These are phyloP conservation scores for Sebastes cheni DNA, from an alignment of 2,797 vertebrate genomes.

Conservation along the genomic window DNA sequence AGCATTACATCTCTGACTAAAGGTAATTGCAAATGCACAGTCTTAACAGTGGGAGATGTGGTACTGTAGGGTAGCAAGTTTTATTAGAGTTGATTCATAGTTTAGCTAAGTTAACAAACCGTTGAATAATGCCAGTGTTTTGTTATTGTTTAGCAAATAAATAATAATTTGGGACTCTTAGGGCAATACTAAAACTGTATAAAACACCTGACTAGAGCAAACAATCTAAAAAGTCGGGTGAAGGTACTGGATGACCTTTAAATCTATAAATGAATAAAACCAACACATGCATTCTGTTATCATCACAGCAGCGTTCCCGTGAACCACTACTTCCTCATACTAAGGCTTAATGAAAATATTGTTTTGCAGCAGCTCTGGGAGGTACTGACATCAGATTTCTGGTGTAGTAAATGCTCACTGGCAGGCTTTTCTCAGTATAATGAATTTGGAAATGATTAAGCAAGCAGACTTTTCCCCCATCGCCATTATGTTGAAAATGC, in stretches of 20 bases:
- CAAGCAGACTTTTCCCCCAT: slow-evolving; percentile 26
- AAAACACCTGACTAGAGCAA: background rate
- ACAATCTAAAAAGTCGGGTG: background rate
- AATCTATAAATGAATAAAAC: slow-evolving; percentile 4
- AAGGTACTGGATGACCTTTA: background rate
- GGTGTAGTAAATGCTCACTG: slow-evolving; percentile 20
- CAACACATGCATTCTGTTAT: background rate
- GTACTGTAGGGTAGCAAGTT: background rate
- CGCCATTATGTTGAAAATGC: slow-evolving; percentile 33
- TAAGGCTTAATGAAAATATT: slow-evolving; percentile 29
- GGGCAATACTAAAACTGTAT: background rate
- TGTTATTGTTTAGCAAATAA: background rate
- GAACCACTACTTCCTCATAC: background rate
- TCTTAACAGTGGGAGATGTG: background rate
- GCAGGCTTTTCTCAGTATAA: slow-evolving; percentile 20
- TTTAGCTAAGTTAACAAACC: background rate
- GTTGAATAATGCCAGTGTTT: background rate
- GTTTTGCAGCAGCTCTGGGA: slow-evolving; percentile 27
- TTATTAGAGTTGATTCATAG: background rate
- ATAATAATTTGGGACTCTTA: background rate
- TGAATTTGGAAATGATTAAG: slow-evolving; percentile 35
- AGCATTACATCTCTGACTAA: background rate
- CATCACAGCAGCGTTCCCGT: background rate
- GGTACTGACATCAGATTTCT: slow-evolving; percentile 24
- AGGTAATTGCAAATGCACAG: background rate